Conservation (phyloP, 2,113 vertebrate genomes). For the Neolamprologus toae region DNA sequence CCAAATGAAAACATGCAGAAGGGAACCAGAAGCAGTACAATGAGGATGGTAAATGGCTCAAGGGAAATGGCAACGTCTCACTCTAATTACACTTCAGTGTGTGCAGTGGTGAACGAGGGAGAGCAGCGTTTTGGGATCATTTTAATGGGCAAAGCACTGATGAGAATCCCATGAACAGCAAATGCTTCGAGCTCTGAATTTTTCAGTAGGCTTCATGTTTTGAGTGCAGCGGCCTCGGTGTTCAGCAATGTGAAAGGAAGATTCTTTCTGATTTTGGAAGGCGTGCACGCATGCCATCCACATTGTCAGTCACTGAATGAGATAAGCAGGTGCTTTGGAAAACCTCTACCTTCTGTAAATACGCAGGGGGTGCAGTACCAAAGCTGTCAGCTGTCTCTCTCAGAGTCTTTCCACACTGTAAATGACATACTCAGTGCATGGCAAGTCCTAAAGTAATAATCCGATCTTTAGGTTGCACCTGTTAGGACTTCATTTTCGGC, state of each 20-base stretch:
- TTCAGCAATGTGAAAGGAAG: slow-evolving; percentile 4
- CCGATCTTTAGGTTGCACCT: background rate
- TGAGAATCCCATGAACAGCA: slow-evolving; percentile 25
- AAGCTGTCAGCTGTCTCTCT: slow-evolving; percentile 15
- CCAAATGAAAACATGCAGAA: slow-evolving; percentile 25
- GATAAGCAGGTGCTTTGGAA: slow-evolving; percentile 26
- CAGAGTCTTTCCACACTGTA: background rate
- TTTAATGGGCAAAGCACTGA: slow-evolving; percentile 50
- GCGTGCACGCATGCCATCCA: background rate
- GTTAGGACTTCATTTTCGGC: background rate
- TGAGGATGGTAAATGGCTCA: slow-evolving; percentile 35
- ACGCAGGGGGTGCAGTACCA: background rate
- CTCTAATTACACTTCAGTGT: slow-evolving; percentile 55
- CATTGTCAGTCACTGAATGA: background rate
- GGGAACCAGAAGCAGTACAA: slow-evolving; percentile 25
- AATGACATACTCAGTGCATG: background rate
- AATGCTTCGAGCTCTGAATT: slow-evolving; percentile 36
- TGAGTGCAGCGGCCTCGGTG: background rate
- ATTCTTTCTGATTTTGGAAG: background rate
- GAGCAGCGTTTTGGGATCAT: slow-evolving; percentile 9
- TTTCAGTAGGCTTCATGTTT: slow-evolving; percentile 34
- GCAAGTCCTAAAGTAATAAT: background rate
- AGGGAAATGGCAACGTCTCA: slow-evolving; percentile 37
- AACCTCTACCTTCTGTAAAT: slow-evolving; percentile 3
- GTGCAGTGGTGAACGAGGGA: slow-evolving; percentile 24